Evolutionary conservation across 2,113 vertebrate species (phyloP).

Genomic region (Pelecanus crispus): DNA sequence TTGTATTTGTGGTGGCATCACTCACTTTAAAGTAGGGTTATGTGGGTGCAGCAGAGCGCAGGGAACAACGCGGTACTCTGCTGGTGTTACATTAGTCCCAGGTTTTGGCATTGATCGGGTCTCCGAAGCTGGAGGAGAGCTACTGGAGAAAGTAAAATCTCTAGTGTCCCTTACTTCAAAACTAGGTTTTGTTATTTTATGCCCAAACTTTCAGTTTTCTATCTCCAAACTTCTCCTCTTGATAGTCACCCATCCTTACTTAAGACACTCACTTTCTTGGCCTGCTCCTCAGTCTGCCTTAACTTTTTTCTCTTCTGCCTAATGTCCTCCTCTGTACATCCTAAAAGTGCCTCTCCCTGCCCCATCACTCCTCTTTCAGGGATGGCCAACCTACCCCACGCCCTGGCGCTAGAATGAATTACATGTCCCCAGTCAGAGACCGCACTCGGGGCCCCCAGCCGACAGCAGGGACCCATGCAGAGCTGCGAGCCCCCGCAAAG

Average conservation of each 20-base stretch:
- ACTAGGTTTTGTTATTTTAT: not conserved
- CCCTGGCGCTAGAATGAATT: not conserved
- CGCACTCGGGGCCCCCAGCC: fast-evolving
- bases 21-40: not conserved
- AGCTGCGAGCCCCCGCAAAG: not conserved
- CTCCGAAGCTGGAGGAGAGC: not conserved
- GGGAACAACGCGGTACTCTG: not conserved
- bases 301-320: not conserved
- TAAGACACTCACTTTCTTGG: not conserved
- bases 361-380: not conserved
- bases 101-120: not conserved
- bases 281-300: not conserved
- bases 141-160: not conserved
- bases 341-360: not conserved
- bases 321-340: not conserved
- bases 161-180: not conserved
- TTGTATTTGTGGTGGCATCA: not conserved
- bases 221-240: not conserved
- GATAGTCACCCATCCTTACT: not conserved
- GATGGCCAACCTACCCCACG: not conserved
- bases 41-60: not conserved
- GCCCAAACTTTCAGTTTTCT: not conserved
- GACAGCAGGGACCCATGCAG: not conserved
- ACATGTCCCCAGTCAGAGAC: not conserved
- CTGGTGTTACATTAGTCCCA: not conserved